Conservation (phyloP, 2,888 invertebrate species). For the Eueremaeus valkanovi region DNA sequence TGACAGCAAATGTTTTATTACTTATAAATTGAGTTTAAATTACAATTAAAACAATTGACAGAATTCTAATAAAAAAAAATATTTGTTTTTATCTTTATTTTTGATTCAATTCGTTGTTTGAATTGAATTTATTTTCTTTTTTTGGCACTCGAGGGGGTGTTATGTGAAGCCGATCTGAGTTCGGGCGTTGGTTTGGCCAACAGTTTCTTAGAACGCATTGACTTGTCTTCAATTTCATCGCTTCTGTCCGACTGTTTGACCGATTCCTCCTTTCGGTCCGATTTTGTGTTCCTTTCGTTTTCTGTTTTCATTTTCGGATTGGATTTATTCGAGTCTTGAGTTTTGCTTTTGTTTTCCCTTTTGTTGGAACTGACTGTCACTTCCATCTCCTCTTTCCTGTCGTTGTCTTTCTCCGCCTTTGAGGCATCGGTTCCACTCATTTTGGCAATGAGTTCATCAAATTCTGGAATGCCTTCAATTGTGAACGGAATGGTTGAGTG, state of each 20-base stretch:
- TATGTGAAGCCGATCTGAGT: constrained; percentile 22
- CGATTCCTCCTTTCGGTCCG: constrained; percentile 9
- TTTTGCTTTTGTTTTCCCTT: not conserved
- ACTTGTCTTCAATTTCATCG: constrained; percentile 22
- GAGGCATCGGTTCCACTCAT: not conserved
- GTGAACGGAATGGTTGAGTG: constrained; percentile 60
- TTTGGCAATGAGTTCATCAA: constrained; percentile 24
- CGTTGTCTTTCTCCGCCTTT: constrained; percentile 36
- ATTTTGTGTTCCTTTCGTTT: constrained; percentile 28
- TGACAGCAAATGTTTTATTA: no score
- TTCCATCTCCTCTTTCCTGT: constrained; percentile 37
- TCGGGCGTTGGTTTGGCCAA: not conserved
- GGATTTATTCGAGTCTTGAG: constrained; percentile 20
- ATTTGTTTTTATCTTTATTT: no score
- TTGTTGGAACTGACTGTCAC: not conserved
- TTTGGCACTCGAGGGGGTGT: not conserved
- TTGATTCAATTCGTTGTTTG: not conserved
- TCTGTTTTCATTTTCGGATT: constrained; percentile 5
- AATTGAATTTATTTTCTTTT: constrained; percentile 16
- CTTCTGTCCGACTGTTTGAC: constrained; percentile 17
- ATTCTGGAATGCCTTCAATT: constrained; percentile 53
- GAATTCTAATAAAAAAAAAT: no score
- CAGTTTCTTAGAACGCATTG: constrained; percentile 8
- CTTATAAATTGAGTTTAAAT: no score
- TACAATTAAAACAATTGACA: no score